phyloP scores from a whole-genome alignment of 2,113 vertebrate genomes.

The Corapipo altera region DNA sequence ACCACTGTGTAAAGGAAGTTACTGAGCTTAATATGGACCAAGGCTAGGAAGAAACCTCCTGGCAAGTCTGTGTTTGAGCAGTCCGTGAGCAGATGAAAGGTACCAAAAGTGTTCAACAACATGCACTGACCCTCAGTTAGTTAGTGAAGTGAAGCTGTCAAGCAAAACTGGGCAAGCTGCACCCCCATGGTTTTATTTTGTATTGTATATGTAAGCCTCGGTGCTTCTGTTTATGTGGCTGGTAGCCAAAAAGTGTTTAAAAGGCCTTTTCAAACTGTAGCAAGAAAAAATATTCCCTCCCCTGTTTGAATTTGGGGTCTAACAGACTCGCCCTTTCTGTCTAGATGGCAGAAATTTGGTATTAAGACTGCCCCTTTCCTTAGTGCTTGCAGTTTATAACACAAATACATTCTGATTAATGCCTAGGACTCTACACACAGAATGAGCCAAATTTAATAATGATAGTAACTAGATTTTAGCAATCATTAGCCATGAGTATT shows the following conservation, averaged over 20 bases:
- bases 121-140: not conserved
- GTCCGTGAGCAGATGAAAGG: not conserved
- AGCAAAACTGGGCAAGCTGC: not conserved
- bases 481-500: not conserved
- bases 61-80: not conserved
- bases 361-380: not conserved
- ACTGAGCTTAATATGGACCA: not conserved
- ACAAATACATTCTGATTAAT: not conserved
- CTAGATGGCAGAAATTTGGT: not conserved
- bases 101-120: not conserved
- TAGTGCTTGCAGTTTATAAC: not conserved
- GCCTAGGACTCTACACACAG: not conserved
- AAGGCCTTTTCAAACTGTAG: not conserved
- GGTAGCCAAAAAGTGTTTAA: not conserved
- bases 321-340: not conserved
- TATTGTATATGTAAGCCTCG: not conserved
- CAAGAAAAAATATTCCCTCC: not conserved
- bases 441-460: not conserved
- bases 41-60: not conserved
- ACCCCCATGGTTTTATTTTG: not conserved
- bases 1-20: not conserved
- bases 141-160: not conserved
- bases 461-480: constrained; percentile 3
- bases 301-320: not conserved
- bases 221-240: not conserved